Evolutionary conservation across 2,888 invertebrate genomes (phyloP).

Genomic region (Seladonia tumulorum): DNA sequence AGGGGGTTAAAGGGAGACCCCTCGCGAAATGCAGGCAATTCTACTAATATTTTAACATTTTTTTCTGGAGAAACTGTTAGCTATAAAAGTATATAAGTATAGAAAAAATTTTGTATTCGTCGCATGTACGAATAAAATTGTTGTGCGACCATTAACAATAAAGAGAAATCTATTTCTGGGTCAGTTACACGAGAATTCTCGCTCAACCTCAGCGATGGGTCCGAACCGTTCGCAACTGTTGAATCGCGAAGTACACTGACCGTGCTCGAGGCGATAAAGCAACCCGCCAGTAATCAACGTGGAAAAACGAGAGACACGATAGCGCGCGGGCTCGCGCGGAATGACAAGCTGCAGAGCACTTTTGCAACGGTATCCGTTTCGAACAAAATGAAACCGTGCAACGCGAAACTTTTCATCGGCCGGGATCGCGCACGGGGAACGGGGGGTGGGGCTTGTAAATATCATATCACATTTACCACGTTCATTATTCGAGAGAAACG

Average conservation of each 20-base stretch:
- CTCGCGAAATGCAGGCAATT: background rate
- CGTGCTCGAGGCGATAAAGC: background rate
- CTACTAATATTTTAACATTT: background rate
- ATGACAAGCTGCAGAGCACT: background rate
- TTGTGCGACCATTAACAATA: too few species aligned
- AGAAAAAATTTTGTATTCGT: too few species aligned
- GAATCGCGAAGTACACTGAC: background rate
- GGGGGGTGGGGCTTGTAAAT: background rate
- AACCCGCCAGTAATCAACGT: background rate
- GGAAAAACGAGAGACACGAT: background rate
- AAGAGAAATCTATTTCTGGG: too few species aligned
- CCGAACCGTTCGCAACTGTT: background rate
- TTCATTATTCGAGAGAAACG: slow-evolving; percentile 13
- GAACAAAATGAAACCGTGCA: background rate
- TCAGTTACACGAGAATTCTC: background rate
- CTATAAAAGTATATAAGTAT: background rate
- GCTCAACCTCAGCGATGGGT: background rate
- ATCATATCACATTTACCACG: background rate
- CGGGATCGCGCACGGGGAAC: background rate
- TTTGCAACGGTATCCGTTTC: background rate
- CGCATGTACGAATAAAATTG: too few species aligned
- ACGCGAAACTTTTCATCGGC: background rate
- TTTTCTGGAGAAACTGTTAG: background rate
- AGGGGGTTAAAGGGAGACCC: too few species aligned
- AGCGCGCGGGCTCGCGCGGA: background rate